These are phyloP conservation scores for Tolmerus cingulatus DNA, from an alignment of 2,888 invertebrate genomes.

Conservation along the genomic window DNA sequence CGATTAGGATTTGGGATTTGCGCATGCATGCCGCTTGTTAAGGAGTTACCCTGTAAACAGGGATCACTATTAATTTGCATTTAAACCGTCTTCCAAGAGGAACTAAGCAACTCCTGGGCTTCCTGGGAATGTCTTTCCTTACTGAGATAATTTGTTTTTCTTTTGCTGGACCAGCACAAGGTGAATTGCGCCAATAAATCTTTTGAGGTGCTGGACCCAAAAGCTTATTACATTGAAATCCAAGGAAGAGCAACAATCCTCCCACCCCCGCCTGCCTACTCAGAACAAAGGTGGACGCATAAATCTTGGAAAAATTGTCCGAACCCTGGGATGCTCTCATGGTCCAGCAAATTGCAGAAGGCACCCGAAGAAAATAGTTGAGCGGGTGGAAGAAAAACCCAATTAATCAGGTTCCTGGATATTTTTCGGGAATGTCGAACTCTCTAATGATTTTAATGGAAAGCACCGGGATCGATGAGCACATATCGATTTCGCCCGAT, in stretches of 20 bases:
- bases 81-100: background rate
- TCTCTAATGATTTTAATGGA: background rate
- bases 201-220: background rate
- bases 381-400: background rate
- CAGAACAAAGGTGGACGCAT: background rate
- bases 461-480: background rate
- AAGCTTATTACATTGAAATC: background rate
- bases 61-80: background rate
- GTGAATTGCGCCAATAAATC: background rate
- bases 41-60: background rate
- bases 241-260: background rate
- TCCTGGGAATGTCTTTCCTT: background rate
- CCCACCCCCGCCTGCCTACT: background rate
- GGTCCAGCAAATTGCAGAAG: background rate
- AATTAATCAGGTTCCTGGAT: background rate
- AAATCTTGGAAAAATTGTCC: background rate
- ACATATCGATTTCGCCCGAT: background rate
- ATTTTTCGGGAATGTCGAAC: background rate
- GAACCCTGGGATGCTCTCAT: background rate
- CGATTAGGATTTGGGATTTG: background rate
- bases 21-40: background rate
- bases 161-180: background rate
- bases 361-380: background rate
- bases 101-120: background rate
- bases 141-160: background rate